Evolutionary conservation across 2,113 vertebrate genomes (phyloP).

Genomic region (Neolamprologus falcicula): DNA sequence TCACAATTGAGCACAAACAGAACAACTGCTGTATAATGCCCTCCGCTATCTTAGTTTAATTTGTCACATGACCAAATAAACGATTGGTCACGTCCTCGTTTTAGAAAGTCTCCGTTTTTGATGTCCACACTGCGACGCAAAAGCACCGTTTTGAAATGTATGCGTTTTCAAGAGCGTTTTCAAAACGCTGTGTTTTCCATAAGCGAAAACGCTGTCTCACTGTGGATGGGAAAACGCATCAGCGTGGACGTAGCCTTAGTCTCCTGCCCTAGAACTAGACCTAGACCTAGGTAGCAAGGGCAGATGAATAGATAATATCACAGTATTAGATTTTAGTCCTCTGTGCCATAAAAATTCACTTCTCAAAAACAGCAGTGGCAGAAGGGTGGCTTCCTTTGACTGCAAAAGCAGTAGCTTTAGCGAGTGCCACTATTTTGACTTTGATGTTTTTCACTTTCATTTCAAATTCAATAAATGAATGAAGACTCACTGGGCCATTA

Average conservation of each 20-base stretch:
- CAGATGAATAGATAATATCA: rapidly evolving
- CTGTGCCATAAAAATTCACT: background rate
- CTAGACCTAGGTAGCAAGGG: rapidly evolving
- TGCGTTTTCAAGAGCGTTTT: rapidly evolving
- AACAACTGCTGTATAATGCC: background rate
- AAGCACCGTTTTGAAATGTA: background rate
- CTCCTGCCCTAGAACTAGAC: background rate
- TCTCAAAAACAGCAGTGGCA: background rate
- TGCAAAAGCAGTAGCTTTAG: background rate
- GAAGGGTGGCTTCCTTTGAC: rapidly evolving
- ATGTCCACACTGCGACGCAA: background rate
- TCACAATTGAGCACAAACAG: background rate
- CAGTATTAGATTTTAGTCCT: background rate
- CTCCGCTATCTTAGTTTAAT: background rate
- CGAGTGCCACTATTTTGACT: background rate
- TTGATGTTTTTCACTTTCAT: background rate
- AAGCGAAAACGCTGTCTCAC: rapidly evolving
- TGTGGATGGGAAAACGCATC: background rate
- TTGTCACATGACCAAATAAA: background rate
- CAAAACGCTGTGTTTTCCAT: rapidly evolving
- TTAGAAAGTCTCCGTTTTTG: rapidly evolving
- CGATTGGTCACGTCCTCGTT: rapidly evolving
- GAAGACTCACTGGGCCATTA: background rate
- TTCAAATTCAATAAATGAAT: rapidly evolving
- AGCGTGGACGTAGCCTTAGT: background rate